Conservation (phyloP, 2,888 invertebrate species). For the Harpalus rufipes region DNA sequence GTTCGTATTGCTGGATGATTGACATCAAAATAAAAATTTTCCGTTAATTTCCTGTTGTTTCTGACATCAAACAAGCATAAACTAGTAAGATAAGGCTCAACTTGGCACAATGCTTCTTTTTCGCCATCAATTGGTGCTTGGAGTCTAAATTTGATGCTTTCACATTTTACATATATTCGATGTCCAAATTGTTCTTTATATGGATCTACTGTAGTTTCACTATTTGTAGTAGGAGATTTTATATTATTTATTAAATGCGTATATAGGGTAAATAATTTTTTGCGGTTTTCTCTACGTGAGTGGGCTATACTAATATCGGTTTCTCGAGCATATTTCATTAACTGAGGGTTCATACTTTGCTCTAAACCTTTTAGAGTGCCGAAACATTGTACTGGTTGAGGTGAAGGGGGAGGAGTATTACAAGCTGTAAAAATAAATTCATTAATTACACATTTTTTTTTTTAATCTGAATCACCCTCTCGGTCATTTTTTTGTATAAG, state of each 20-base stretch:
- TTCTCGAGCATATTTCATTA: constrained; percentile 93
- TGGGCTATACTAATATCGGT: constrained; percentile 92
- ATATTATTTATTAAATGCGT: constrained; percentile 79
- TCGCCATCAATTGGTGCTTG: constrained; percentile 89
- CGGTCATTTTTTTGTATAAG: too few species aligned
- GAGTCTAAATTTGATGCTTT: constrained; percentile 89
- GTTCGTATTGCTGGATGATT: constrained; percentile 86
- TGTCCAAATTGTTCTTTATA: constrained; percentile 94
- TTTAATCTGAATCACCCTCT: too few species aligned
- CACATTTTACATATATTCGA: constrained; percentile 89
- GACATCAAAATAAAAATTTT: constrained; percentile 94
- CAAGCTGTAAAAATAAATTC: constrained; percentile 73
- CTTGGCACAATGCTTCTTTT: constrained; percentile 87
- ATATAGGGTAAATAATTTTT: constrained; percentile 88
- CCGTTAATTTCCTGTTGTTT: constrained; percentile 92
- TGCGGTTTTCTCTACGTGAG: constrained; percentile 88
- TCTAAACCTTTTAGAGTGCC: constrained; percentile 93
- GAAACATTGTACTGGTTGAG: constrained; percentile 83
- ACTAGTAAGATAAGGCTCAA: constrained; percentile 96
- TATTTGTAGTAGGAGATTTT: constrained; percentile 74
- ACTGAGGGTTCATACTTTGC: constrained; percentile 94
- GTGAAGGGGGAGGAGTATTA: constrained; percentile 80
- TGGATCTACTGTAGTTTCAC: constrained; percentile 80
- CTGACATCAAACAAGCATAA: constrained; percentile 94
- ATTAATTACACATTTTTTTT: neutral